Evolutionary conservation across 2,113 vertebrate species (phyloP), one percentile per base, ranked within the genome.

Genomic region (Malurus elegans): DNA sequence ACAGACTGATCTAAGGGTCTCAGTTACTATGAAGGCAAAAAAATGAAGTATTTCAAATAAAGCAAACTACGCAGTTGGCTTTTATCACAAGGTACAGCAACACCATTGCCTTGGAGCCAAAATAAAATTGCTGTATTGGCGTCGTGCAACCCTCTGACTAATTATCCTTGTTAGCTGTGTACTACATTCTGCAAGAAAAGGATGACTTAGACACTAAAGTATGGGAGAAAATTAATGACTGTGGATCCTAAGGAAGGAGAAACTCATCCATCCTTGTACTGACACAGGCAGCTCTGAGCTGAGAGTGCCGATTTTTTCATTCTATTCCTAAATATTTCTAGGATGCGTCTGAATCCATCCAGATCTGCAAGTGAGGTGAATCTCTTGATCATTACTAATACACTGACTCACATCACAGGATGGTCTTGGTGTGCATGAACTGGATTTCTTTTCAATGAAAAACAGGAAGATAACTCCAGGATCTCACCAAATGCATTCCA

Each of bases 151-250:
- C 51, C 51, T 91, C 47, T 8, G 12, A 69, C 65, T 91, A 87
- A 92, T 90, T 74, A 81, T 34, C 34, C 47, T 70, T 48, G 19
- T 85, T 90, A 85, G 47, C 56, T 54, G 28, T 69, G 40, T 84
- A 25, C 40, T 70, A 20, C 47, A 50, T 90, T 65, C 65, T 93
- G 47, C 56, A 71, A 87, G 47, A 64, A 90, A 75, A 79, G 38
- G 60, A 87, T 79, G 56, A 71, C 51, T 50, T 70, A 79, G 61
- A 42, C 56, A 66, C 23, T 71, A 7, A 73, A 81, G 29, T 31
- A 32, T 38, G 34, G 66, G 51, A 78, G 70, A 74, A 85, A 85
- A 94, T 83, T 69, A 91, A 89, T 92, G 84, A 62, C 56, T 81
- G 8, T 89, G 32, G 38, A 78, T 93, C 28, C 73, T 66, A 67